A percentile compares a stretch with the other conserved stretches of the same genome.
These are phyloP conservation scores for Glyptemys insculpta DNA, from an alignment of 2,797 vertebrate genomes.

Conservation along the genomic window DNA sequence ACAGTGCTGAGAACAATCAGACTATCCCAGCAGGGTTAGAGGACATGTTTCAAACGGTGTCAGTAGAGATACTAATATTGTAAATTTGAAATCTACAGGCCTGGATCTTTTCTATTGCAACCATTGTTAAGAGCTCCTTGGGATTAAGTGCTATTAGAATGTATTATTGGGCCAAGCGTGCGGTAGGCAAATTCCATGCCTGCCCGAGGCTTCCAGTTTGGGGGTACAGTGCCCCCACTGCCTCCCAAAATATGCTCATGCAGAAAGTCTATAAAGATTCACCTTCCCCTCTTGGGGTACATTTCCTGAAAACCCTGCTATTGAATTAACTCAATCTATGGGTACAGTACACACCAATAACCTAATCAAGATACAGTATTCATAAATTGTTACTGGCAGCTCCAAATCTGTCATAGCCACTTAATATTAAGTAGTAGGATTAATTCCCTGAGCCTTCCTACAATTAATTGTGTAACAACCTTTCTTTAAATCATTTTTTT, in stretches of 20 bases:
- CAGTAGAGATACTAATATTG: background rate
- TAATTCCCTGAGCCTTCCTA: conserved; percentile 32
- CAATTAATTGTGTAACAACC: conserved; percentile 24
- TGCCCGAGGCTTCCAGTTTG: too few species aligned
- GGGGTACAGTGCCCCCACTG: too few species aligned
- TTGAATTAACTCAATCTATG: background rate
- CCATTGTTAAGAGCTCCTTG: background rate
- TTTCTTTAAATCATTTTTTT: conserved; percentile 10
- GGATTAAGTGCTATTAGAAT: background rate
- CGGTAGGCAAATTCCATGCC: too few species aligned
- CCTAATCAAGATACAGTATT: background rate
- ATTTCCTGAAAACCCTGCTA: background rate
- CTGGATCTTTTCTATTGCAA: background rate
- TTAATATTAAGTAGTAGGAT: background rate
- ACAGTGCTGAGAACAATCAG: background rate
- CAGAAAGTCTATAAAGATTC: background rate
- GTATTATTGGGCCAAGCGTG: background rate
- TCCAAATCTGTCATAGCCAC: conserved; percentile 6
- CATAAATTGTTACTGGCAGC: background rate
- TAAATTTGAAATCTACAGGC: background rate
- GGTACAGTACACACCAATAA: background rate
- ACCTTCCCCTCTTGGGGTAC: background rate
- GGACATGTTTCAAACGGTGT: background rate
- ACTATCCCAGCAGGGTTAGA: background rate
- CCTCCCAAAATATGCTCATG: too few species aligned